Evolutionary conservation across 2,113 vertebrate genomes (phyloP).

Genomic region (Callithrix jacchus): DNA sequence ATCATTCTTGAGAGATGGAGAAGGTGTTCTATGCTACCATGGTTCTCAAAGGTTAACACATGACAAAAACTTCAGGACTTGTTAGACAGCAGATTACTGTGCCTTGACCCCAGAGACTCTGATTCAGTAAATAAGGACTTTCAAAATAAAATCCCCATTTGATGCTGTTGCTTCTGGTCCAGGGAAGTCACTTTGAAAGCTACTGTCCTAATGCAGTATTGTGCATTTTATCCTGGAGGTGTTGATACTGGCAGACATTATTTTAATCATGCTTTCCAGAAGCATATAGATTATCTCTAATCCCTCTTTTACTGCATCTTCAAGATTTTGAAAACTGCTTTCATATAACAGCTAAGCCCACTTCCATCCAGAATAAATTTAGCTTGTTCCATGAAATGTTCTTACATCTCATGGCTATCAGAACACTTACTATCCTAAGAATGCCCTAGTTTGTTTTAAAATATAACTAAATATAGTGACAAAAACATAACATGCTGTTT

Average conservation of each 20-base stretch:
- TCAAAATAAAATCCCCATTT: background rate
- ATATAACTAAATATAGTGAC: background rate
- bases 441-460: conserved; percentile 58
- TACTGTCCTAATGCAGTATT: background rate
- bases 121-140: background rate
- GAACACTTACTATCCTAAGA: background rate
- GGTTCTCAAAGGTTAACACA: background rate
- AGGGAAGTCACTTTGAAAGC: background rate
- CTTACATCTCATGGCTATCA: conserved; percentile 13
- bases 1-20: background rate
- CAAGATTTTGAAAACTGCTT: conserved; percentile 28
- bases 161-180: background rate
- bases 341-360: background rate
- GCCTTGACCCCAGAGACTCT: background rate
- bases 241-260: background rate
- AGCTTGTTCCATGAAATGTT: conserved; percentile 38
- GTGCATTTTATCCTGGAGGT: background rate
- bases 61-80: background rate
- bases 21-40: background rate
- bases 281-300: conserved; percentile 30
- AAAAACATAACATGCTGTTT: background rate
- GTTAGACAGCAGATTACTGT: background rate
- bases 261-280: conserved; percentile 27
- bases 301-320: background rate
- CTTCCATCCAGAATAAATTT: conserved; percentile 47